phyloP scores from a whole-genome alignment of 2,113 vertebrate genomes.

The Oreotrochilus melanogaster region DNA sequence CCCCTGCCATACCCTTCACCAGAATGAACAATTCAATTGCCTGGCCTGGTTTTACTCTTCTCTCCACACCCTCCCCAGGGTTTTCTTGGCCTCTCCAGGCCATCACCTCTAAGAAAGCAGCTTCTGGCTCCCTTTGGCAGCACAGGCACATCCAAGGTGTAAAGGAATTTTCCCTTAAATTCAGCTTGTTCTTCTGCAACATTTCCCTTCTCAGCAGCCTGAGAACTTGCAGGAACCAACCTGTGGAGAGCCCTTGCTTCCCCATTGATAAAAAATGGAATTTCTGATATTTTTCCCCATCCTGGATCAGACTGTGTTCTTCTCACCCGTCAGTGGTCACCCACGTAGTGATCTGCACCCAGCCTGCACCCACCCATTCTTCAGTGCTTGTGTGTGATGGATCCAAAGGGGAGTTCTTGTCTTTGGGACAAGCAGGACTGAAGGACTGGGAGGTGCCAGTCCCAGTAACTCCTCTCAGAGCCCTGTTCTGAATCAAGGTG shows the following conservation, averaged over 20 bases:
- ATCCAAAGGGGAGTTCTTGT: background rate
- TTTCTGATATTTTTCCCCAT: background rate
- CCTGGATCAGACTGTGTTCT: background rate
- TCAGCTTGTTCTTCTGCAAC: background rate
- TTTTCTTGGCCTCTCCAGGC: background rate
- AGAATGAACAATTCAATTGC: background rate
- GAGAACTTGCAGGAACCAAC: background rate
- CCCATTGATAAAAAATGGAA: background rate
- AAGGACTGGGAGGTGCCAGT: constrained; percentile 6
- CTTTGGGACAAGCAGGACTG: background rate
- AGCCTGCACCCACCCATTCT: no score
- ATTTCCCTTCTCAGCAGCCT: background rate
- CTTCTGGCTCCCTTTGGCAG: background rate
- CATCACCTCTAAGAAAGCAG: background rate
- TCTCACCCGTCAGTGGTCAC: background rate
- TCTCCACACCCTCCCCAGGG: background rate
- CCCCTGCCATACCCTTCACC: background rate
- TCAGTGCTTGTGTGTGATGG: rapidly evolving
- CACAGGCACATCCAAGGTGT: no score
- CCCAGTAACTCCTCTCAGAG: background rate
- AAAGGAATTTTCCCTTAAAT: background rate
- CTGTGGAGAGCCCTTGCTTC: background rate
- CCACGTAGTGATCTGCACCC: rapidly evolving
- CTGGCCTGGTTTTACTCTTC: background rate
- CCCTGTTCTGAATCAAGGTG: background rate